Percentiles rank a stretch among this genome's conserved stretches.
phyloP scores from a whole-genome alignment of 2,113 vertebrate genomes.

The Petrocephalus microphthalmus region DNA sequence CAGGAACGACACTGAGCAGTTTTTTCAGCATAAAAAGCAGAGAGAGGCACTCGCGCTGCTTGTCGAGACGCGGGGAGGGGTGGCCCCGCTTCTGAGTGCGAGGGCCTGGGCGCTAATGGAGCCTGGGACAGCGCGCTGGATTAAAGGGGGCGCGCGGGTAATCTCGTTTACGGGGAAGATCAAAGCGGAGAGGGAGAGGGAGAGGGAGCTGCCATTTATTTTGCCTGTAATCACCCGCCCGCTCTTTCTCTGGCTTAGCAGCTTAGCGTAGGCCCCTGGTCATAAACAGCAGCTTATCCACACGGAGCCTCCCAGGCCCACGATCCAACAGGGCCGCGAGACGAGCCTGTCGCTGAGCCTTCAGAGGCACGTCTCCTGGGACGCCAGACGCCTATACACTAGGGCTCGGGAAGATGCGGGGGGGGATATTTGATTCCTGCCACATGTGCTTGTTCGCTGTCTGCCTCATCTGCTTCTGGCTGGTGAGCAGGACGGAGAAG shows the following conservation, averaged over 20 bases:
- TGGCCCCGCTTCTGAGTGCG: not conserved
- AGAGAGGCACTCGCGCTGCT: not conserved
- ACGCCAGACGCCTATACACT: not conserved
- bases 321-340: not conserved
- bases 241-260: not conserved
- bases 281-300: not conserved
- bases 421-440: not conserved
- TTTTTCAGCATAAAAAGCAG: slow-evolving; percentile 27
- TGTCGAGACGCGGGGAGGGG: not conserved
- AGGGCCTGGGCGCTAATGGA: not conserved
- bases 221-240: not conserved
- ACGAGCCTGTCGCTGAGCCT: not conserved
- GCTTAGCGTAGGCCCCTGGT: not conserved
- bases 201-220: slow-evolving; percentile 24
- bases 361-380: not conserved
- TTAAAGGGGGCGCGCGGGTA: slow-evolving; percentile 48
- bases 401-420: not conserved
- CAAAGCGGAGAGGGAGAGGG: slow-evolving; percentile 41
- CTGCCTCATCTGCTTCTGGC: not conserved
- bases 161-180: slow-evolving; percentile 47
- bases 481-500: not conserved
- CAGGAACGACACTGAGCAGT: slow-evolving; percentile 29
- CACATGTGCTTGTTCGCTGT: not conserved
- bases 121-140: slow-evolving; percentile 29
- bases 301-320: not conserved